Base-by-base conservation (phyloP, 2,888 invertebrate species). In the Tetragnatha montana region DNA sequence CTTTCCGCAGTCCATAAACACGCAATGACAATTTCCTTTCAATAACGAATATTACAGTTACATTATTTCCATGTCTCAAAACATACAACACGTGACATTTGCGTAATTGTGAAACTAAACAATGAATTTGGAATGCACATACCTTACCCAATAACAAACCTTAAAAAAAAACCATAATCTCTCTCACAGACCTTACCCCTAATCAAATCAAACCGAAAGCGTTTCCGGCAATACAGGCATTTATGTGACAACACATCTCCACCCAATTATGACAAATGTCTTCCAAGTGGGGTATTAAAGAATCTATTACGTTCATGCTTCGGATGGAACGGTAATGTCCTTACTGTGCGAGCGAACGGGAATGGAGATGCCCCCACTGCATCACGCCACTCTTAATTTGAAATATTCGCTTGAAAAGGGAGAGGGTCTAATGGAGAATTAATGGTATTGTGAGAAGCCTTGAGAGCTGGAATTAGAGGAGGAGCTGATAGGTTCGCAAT, bases 361-460 rank as follows among this genome's bases (percentile, higher is more conserved):
- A 4, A 60, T 60, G 17, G 7, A 60, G 17, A 60, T 12, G 12
- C 60, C 35, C 4, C 35, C 4, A 35, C 60, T 60, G 60, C 12
- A 60, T 60, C 60, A 60, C 60, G 60, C 60, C 60, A 60, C 60
- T 60, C 60, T 60, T 60, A 7, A 60, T 60, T 60, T 60, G 17
- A 60, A 81, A 70, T n/a, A 49, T n/a, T 6, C 8, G 47, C 70
- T 81, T 81, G 70, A 22, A 21, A 81, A 35, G 10, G 49, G 19
- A 21, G 70, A 81, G n/a, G 49, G 70, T n/a, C 82, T 82, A 82
- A 82, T 82, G 82, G 74, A 21, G 74, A 82, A 75, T 82, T 82
- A 74, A 82, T 82, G 82, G 82, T 60, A 60, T 73, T 60, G 35
- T 47, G 50, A 49, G 19, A 70, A 70, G 21, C 50, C 22, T 47